phyloP scores from a whole-genome alignment of 2,113 vertebrate species.

The Cathartes aura region DNA sequence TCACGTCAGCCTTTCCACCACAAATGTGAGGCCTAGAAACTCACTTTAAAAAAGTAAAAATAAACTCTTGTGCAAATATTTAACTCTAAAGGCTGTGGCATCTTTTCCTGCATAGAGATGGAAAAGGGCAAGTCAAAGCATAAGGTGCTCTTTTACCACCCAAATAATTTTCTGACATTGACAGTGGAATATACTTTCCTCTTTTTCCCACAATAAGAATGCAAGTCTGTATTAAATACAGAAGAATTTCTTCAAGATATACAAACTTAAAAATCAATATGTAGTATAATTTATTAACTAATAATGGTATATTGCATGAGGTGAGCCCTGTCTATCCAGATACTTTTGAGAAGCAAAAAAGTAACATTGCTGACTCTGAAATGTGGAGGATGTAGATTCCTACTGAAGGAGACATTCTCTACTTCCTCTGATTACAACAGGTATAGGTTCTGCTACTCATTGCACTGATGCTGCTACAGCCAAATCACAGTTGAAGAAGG shows the following conservation, averaged over 20 bases:
- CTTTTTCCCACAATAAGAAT: not conserved
- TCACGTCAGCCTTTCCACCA: not conserved
- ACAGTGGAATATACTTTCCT: not conserved
- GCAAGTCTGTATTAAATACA: not conserved
- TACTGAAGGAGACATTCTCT: not conserved
- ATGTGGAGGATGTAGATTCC: not conserved
- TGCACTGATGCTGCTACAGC: constrained; percentile 33
- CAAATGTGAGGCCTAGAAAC: not conserved
- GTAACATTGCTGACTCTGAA: not conserved
- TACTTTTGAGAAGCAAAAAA: not conserved
- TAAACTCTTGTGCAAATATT: not conserved
- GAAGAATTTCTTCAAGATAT: not conserved
- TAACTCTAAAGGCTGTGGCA: not conserved
- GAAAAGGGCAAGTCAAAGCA: not conserved
- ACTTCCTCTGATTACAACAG: not conserved
- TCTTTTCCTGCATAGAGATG: not conserved
- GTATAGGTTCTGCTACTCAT: not conserved
- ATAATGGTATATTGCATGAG: not conserved
- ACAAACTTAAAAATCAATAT: not conserved
- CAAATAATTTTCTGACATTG: not conserved
- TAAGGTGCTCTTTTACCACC: not conserved
- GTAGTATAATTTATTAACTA: not conserved
- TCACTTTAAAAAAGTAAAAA: not conserved
- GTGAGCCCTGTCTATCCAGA: not conserved
- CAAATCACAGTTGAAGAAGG: not conserved